A percentile compares a stretch with the other conserved stretches of the same genome.
phyloP scores from a whole-genome alignment of 2,113 vertebrate species.

The Gobiocypris rarus region DNA sequence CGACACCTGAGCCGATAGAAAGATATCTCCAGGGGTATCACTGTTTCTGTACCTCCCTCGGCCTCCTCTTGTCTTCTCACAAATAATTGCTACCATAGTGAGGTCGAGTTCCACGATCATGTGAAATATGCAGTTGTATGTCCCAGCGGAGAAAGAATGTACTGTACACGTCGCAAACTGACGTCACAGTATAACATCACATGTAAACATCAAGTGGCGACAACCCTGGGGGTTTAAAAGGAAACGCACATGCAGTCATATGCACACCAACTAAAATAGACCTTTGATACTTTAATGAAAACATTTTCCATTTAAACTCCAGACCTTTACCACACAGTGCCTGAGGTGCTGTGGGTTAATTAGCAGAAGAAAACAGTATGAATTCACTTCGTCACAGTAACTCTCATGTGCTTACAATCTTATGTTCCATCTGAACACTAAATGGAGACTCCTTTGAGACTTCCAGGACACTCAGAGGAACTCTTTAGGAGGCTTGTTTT shows the following conservation, averaged over 20 bases:
- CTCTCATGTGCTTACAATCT: background rate
- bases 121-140: constrained; percentile 7
- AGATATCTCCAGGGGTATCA: constrained; percentile 38
- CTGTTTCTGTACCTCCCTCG: constrained; percentile 25
- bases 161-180: constrained; percentile 6
- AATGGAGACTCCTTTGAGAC: background rate
- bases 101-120: background rate
- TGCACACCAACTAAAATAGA: background rate
- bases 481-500: background rate
- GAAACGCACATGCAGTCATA: background rate
- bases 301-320: background rate
- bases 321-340: background rate
- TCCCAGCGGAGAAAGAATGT: background rate
- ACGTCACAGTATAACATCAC: constrained; percentile 24
- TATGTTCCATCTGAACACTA: background rate
- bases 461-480: background rate
- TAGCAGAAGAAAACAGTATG: background rate
- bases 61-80: background rate
- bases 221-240: background rate
- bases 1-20: constrained; percentile 21
- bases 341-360: background rate
- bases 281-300: constrained; percentile 4
- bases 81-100: constrained; percentile 21
- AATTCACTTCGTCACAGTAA: background rate
- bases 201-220: background rate